A percentile compares a stretch with the other conserved stretches of the same genome.
Conservation (phyloP, 2,888 invertebrate genomes). For the Harpalus rubripes region DNA sequence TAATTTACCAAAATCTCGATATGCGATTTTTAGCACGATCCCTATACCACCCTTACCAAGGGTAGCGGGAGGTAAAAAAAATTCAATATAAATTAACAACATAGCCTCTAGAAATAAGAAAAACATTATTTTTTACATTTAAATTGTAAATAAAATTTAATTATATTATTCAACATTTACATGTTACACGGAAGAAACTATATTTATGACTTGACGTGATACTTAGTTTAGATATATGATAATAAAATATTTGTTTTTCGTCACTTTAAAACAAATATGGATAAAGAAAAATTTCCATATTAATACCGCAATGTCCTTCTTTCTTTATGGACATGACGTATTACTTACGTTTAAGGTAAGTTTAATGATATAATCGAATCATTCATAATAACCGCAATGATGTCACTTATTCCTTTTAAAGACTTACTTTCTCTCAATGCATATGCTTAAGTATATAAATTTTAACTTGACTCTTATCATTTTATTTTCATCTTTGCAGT, state of each 20-base stretch:
- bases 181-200: too few species aligned
- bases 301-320: conserved; percentile 14
- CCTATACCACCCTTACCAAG: too few species aligned
- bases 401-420: conserved; percentile 39
- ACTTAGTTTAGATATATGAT: too few species aligned
- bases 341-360: conserved; percentile 5
- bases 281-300: conserved; percentile 9
- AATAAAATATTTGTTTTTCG: not conserved
- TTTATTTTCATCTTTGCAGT: conserved; percentile 37
- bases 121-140: too few species aligned
- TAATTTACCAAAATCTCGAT: too few species aligned
- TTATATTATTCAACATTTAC: too few species aligned
- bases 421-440: conserved; percentile 24
- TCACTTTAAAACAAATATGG: conserved; percentile 26
- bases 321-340: conserved; percentile 26
- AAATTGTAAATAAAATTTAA: too few species aligned
- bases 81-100: too few species aligned
- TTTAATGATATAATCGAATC: conserved; percentile 35
- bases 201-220: too few species aligned
- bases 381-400: conserved; percentile 35
- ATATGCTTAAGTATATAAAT: not conserved
- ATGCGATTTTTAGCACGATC: too few species aligned
- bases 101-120: too few species aligned
- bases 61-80: too few species aligned
- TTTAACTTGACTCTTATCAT: conserved; percentile 22